A percentile compares a stretch with the other conserved stretches of the same genome.
Evolutionary conservation across 2,113 vertebrate genomes (phyloP).

Genomic region (Thalassarche chlororhynchos): DNA sequence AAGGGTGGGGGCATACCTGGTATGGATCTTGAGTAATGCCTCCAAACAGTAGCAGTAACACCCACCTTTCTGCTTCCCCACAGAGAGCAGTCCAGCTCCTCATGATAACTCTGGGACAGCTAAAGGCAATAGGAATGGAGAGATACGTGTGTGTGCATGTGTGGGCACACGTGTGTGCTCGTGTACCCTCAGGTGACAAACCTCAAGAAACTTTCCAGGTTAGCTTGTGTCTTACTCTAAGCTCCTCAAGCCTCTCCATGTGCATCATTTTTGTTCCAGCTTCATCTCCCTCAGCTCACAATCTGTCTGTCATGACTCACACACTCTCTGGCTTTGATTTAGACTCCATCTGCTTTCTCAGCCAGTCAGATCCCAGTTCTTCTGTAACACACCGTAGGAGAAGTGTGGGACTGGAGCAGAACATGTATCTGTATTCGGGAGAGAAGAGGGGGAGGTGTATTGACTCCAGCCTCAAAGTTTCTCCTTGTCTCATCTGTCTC

Average conservation of each 20-base stretch:
- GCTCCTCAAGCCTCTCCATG: not conserved
- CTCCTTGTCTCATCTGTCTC: not conserved
- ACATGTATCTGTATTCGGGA: not conserved
- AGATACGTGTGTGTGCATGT: rapidly evolving
- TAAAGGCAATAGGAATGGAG: not conserved
- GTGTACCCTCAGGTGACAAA: not conserved
- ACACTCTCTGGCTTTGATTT: slow-evolving; percentile 12
- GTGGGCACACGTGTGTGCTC: not conserved
- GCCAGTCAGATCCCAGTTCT: slow-evolving; percentile 2
- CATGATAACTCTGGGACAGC: not conserved
- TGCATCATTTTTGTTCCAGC: not conserved
- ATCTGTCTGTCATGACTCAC: slow-evolving; percentile 56
- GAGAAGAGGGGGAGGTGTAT: not conserved
- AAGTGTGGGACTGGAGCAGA: slow-evolving; percentile 33
- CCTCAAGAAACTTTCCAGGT: not conserved
- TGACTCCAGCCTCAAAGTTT: not conserved
- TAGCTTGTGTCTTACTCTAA: not conserved
- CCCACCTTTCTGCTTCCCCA: not conserved
- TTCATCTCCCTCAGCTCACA: slow-evolving; percentile 2
- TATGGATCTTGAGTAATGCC: not conserved
- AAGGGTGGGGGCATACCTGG: not conserved
- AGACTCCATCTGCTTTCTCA: slow-evolving; percentile 49
- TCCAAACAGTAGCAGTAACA: not conserved
- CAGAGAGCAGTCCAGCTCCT: not conserved
- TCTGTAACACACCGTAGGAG: not conserved